phyloP scores from a whole-genome alignment of 1,140 invertebrate species.

The Diploscapter pachys region DNA sequence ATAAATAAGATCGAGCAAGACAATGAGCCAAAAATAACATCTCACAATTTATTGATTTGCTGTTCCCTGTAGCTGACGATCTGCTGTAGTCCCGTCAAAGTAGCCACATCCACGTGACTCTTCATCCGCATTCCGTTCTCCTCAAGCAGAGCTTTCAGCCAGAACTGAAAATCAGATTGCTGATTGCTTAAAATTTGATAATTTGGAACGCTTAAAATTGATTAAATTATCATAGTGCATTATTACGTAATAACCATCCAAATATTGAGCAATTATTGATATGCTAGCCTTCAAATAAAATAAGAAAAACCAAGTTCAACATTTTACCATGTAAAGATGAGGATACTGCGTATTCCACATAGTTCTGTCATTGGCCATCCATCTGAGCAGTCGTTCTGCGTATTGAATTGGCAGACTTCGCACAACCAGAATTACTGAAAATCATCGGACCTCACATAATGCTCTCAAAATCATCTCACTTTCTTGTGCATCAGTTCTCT shows the following conservation, averaged over 20 bases:
- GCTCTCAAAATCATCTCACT: conserved; percentile 62
- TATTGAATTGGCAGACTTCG: conserved; percentile 21
- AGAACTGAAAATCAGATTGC: conserved; percentile 38
- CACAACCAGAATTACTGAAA: conserved; percentile 31
- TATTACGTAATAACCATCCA: background rate
- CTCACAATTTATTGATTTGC: conserved; percentile 27
- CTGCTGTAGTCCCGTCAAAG: conserved; percentile 33
- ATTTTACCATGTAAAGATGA: conserved; percentile 28
- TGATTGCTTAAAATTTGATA: conserved; percentile 2
- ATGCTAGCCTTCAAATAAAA: background rate
- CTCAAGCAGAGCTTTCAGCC: conserved; percentile 30
- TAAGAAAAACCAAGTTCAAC: conserved; percentile 7
- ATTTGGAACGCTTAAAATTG: background rate
- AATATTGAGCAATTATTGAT: background rate
- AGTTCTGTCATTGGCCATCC: conserved; percentile 26
- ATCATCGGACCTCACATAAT: background rate
- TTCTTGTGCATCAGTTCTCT: conserved; percentile 72
- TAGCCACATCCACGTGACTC: conserved; percentile 11
- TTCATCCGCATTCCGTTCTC: conserved; percentile 28
- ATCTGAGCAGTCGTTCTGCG: conserved; percentile 35
- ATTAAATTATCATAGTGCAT: background rate
- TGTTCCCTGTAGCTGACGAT: conserved; percentile 20
- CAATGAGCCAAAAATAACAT: background rate
- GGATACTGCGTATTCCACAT: conserved; percentile 8
- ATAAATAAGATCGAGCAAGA: too few species aligned